Base-by-base conservation (phyloP, 2,113 vertebrate genomes). In the Himantopus leucocephalus region DNA sequence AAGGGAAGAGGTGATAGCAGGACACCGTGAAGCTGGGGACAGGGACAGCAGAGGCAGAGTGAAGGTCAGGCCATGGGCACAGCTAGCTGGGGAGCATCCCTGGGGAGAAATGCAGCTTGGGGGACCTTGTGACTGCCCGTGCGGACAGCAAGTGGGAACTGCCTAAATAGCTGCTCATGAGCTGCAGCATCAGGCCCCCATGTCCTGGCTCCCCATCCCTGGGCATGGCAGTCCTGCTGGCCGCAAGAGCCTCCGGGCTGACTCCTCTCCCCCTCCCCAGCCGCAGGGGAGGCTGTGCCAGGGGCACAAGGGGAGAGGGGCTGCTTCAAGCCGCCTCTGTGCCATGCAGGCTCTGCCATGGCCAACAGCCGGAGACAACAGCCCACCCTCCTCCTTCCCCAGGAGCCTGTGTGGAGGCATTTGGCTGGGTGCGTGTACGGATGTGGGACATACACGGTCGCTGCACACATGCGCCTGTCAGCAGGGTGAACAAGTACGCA, bases 181-280 rank as follows among this genome's bases (percentile, higher is more conserved):
- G 41, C 72, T 74, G 58, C 80, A 70, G 21, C 20, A 20, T n/a
- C 56, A 56, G 26, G 27, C 18, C 35, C 14, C 37, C 8, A 4
- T 55, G 24, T 3, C 18, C 47, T 3, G 1, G n/a, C 30, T 58
- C 27, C 39, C 27, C 32, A 37, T 34, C 32, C 16, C n/a, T 41
- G 59, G 59, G 19, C 39, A 60, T 39, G 55, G 32, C 50, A 47
- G 24, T 32, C 41, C 67, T 63, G 23, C 45, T 66, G 45, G 77
- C 52, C 5, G 0, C 32, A 24, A 55, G 10, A 72, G 17, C 45
- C 3, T 63, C 32, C 2, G 3, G 50, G 32, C 45, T 67, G 43
- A 27, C 18, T 56, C 45, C 23, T 82, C 23, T 76, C 8, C 18
- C 29, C 17, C 21, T 68, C 19, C 59, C 47, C 41, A 73, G 67